These are phyloP conservation scores for Erannis defoliaria DNA, from an alignment of 2,888 invertebrate genomes.

Conservation along the genomic window DNA sequence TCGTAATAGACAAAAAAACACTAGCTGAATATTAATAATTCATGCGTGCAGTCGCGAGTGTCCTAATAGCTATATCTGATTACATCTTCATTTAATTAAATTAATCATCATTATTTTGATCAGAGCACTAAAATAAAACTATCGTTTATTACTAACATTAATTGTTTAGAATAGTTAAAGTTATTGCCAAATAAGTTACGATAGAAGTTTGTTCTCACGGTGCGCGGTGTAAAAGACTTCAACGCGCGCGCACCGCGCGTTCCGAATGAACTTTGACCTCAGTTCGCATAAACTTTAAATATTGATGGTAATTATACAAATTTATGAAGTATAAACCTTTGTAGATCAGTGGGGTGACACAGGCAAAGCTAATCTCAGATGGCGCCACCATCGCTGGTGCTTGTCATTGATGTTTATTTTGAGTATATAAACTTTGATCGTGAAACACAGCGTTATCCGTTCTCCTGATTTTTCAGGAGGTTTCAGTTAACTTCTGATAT, in stretches of 20 bases:
- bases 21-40: no score
- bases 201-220: constrained; percentile 43
- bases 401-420: no score
- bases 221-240: constrained; percentile 44
- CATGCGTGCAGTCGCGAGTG: no score
- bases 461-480: no score
- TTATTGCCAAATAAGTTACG: constrained; percentile 43
- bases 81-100: background rate
- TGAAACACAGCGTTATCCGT: no score
- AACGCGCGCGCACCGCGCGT: constrained; percentile 42
- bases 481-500: no score
- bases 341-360: background rate
- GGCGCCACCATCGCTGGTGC: no score
- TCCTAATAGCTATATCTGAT: constrained; percentile 3
- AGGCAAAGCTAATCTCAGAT: no score
- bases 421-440: no score
- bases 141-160: constrained; percentile 21
- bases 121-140: constrained; percentile 3
- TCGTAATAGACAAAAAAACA: no score
- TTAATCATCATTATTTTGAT: constrained; percentile 8
- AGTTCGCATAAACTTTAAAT: constrained; percentile 20
- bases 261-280: constrained; percentile 43
- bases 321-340: background rate
- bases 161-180: constrained; percentile 28
- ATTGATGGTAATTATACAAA: constrained; percentile 5